These are phyloP conservation scores for Leptobrachium ailaonicum DNA, from an alignment of 2,113 vertebrate species.

Conservation along the genomic window DNA sequence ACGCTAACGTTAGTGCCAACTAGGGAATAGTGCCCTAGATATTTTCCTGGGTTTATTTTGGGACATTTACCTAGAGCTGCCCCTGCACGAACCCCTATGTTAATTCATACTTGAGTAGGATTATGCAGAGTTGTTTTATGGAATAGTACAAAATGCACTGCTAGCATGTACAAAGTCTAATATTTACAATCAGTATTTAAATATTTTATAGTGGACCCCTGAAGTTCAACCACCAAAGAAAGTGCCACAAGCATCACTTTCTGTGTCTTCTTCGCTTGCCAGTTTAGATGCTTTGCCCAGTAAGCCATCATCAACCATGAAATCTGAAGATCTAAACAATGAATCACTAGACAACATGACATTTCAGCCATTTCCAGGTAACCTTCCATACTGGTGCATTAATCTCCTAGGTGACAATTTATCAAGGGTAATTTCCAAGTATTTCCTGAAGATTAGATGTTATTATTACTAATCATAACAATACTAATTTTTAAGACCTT, in stretches of 20 bases:
- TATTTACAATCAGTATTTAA: not conserved
- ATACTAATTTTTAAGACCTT: too few relatives aligned
- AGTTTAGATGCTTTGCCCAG: not conserved
- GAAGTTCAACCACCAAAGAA: not conserved
- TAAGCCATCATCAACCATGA: conserved; percentile 6
- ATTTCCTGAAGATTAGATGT: too few relatives aligned
- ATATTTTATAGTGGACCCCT: not conserved
- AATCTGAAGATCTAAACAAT: not conserved
- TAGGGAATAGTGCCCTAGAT: too few relatives aligned
- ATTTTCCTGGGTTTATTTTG: too few relatives aligned
- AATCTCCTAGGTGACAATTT: too few relatives aligned
- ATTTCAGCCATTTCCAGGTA: conserved; percentile 36
- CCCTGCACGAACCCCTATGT: too few relatives aligned
- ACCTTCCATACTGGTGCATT: not conserved
- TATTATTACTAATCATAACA: too few relatives aligned
- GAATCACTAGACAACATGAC: conserved; percentile 4
- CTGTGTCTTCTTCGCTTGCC: conserved; percentile 11
- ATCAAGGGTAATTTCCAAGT: too few relatives aligned
- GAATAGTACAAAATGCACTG: not conserved
- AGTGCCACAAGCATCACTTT: not conserved
- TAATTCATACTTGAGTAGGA: too few relatives aligned
- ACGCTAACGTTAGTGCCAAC: too few relatives aligned
- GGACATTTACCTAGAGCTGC: too few relatives aligned
- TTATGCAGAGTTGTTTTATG: not conserved
- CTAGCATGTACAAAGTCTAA: too few relatives aligned